These are phyloP conservation scores for Phania funesta DNA, from an alignment of 2,888 invertebrate genomes.

Conservation along the genomic window DNA sequence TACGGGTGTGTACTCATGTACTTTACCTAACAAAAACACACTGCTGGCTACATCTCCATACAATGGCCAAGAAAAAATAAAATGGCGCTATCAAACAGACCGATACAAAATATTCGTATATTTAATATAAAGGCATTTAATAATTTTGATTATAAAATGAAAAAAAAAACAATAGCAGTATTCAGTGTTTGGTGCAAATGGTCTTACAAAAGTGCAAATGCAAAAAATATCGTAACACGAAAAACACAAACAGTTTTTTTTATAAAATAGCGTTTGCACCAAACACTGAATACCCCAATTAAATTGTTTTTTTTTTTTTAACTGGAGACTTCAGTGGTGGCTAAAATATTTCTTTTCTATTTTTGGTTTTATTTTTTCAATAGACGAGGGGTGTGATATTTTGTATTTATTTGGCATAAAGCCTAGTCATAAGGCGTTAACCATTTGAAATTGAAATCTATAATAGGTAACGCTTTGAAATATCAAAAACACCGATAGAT, in stretches of 20 bases:
- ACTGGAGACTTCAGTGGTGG: too few relatives aligned
- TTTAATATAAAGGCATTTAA: conserved; percentile 39
- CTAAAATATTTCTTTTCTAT: background rate
- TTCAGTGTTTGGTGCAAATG: background rate
- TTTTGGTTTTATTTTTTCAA: background rate
- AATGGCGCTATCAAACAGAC: conserved; percentile 43
- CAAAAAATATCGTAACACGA: too few relatives aligned
- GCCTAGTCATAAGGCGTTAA: conserved; percentile 50
- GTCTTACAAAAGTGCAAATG: too few relatives aligned
- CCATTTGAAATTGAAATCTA: conserved; percentile 46
- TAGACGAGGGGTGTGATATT: conserved; percentile 43
- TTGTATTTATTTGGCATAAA: conserved; percentile 38
- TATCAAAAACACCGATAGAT: background rate
- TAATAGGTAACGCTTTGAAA: background rate
- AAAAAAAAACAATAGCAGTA: background rate
- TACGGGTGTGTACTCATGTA: too few relatives aligned
- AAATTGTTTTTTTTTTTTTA: background rate
- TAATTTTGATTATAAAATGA: conserved; percentile 27
- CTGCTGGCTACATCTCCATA: background rate
- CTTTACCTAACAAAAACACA: conserved; percentile 17
- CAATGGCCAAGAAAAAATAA: background rate
- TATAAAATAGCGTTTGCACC: too few relatives aligned
- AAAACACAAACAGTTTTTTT: too few relatives aligned
- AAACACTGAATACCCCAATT: too few relatives aligned
- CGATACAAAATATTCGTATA: conserved; percentile 13